A percentile compares a stretch with the other conserved stretches of the same genome.
These are phyloP conservation scores for Tupiocoris notatus DNA, from an alignment of 2,888 invertebrate species.

Conservation along the genomic window DNA sequence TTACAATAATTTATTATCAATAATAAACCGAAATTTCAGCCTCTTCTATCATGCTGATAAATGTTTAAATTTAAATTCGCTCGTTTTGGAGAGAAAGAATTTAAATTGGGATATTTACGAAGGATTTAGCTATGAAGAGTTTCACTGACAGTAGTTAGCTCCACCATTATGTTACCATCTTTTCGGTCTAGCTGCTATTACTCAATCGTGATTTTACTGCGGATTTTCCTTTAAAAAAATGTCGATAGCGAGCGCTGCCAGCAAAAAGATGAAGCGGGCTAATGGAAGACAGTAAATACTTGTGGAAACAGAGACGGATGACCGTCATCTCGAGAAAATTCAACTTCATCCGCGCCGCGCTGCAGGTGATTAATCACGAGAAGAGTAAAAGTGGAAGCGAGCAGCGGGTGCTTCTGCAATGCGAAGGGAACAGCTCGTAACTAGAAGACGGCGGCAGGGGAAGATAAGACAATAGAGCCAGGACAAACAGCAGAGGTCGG, in stretches of 20 bases:
- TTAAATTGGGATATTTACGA: too few species aligned
- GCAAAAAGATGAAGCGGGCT: background rate
- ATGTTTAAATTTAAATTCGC: too few species aligned
- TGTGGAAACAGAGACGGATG: constrained; percentile 9
- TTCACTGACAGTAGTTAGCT: too few species aligned
- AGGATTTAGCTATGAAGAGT: too few species aligned
- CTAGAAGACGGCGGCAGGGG: background rate
- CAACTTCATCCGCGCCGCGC: constrained; percentile 8
- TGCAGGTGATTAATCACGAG: constrained; percentile 17
- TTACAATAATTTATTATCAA: too few species aligned
- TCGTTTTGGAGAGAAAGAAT: too few species aligned
- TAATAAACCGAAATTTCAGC: too few species aligned
- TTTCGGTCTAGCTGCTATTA: too few species aligned
- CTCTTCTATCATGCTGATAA: too few species aligned
- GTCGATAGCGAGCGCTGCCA: background rate
- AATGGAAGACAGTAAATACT: background rate
- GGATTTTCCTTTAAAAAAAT: too few species aligned
- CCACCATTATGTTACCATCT: too few species aligned
- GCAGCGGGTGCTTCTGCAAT: background rate
- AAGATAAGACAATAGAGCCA: background rate
- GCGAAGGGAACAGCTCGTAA: background rate
- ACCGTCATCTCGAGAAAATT: constrained; percentile 4
- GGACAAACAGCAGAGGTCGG: background rate
- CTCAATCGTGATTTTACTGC: too few species aligned
- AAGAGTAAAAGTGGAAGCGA: background rate